Evolutionary conservation across 92 coral and sea anemone species (phyloP).

Genomic region (Porites lobata): DNA sequence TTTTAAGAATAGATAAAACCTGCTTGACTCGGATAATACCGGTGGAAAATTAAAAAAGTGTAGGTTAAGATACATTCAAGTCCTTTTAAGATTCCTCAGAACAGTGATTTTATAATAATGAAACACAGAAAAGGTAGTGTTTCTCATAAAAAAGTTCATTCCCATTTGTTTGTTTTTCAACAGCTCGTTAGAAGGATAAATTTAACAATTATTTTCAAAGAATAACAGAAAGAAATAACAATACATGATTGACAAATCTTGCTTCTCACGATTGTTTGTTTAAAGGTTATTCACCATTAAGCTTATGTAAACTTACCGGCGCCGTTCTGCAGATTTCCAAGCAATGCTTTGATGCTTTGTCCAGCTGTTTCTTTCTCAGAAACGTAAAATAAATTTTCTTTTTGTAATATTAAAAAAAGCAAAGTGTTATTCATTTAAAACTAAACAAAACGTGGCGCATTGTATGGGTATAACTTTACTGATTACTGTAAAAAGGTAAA

Average conservation of each 20-base stretch:
- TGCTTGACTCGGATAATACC: too few relatives aligned
- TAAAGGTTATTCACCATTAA: neutral
- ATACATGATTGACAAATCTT: neutral
- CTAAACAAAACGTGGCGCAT: neutral
- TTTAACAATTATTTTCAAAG: neutral
- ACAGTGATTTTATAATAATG: neutral
- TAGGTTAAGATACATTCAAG: too few relatives aligned
- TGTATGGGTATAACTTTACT: neutral
- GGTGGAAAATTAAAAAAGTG: too few relatives aligned
- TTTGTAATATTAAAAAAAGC: neutral
- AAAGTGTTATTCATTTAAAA: neutral
- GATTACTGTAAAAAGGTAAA: neutral
- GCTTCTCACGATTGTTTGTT: neutral
- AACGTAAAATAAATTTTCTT: neutral
- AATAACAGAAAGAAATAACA: too few relatives aligned
- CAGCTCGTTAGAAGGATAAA: neutral
- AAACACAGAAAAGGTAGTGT: too few relatives aligned
- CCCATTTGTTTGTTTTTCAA: neutral
- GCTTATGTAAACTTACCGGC: neutral
- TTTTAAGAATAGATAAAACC: too few relatives aligned
- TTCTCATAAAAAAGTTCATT: neutral
- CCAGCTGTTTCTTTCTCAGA: constrained; percentile 5
- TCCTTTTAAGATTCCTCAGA: too few relatives aligned
- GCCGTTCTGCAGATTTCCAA: neutral
- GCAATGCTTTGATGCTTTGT: neutral